phyloP scores from a whole-genome alignment of 2,888 invertebrate genomes.

The Cantharis rufa region DNA sequence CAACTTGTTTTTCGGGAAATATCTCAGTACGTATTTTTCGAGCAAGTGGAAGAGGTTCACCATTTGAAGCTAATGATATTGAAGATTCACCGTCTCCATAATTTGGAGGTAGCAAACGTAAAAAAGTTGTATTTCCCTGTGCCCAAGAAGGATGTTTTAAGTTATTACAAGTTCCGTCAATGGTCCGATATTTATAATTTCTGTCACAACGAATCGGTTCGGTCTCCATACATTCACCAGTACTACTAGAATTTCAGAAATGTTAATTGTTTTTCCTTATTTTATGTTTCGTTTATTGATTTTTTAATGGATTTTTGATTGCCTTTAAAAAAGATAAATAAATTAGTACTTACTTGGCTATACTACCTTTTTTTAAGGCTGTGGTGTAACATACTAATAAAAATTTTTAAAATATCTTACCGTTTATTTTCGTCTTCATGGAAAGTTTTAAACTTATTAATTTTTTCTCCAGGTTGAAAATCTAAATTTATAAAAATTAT shows the following conservation, averaged over 20 bases:
- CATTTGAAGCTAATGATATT: slow-evolving; percentile 56
- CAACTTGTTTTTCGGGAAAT: slow-evolving; percentile 60
- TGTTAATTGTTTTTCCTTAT: no score
- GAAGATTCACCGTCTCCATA: slow-evolving; percentile 62
- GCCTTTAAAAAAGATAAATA: no score
- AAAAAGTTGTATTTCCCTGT: slow-evolving; percentile 61
- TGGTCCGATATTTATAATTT: slow-evolving; percentile 61
- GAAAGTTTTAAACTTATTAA: not conserved
- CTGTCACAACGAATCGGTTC: not conserved
- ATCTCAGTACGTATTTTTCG: slow-evolving; percentile 66
- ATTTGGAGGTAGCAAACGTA: slow-evolving; percentile 64
- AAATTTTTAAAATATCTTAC: not conserved
- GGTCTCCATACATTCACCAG: not conserved
- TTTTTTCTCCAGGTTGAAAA: not conserved
- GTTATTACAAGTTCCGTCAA: slow-evolving; percentile 81
- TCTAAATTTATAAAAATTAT: not conserved
- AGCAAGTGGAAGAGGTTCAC: slow-evolving; percentile 62
- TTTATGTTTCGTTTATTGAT: no score
- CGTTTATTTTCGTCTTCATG: not conserved
- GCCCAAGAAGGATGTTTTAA: slow-evolving; percentile 70
- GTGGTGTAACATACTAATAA: no score
- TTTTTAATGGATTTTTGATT: no score
- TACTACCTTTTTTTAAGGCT: no score
- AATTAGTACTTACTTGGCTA: no score
- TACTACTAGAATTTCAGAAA: not conserved